Evolutionary conservation across 2,113 vertebrate species (phyloP).

Genomic region (Dunckerocampus dactyliophorus): DNA sequence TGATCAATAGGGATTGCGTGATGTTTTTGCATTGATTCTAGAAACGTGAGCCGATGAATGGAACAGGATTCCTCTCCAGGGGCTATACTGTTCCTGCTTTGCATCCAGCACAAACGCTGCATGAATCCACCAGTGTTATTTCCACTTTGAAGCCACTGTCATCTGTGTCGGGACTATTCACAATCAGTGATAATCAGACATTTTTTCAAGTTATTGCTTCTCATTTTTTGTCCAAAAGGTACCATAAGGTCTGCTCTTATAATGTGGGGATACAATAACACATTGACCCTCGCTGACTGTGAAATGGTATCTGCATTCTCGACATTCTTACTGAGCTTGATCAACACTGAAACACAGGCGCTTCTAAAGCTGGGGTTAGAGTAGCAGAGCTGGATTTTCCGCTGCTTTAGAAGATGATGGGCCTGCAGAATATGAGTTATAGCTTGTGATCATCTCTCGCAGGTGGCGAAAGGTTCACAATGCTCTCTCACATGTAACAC

Average conservation of each 20-base stretch:
- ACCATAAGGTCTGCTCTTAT: slow-evolving; percentile 65
- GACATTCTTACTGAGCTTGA: slow-evolving; percentile 72
- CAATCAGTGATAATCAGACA: not conserved
- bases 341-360: slow-evolving; percentile 69
- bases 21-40: slow-evolving; percentile 78
- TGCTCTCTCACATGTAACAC: slow-evolving; percentile 58
- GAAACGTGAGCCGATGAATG: slow-evolving; percentile 74
- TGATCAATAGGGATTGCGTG: slow-evolving; percentile 76
- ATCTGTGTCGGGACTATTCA: not conserved
- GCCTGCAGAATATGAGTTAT: slow-evolving; percentile 67
- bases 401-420: slow-evolving; percentile 68
- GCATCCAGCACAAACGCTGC: slow-evolving; percentile 33
- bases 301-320: slow-evolving; percentile 79
- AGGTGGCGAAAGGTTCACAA: slow-evolving; percentile 65
- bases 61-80: slow-evolving; percentile 67
- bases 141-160: not conserved
- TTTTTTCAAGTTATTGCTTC: slow-evolving; percentile 21
- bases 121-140: not conserved
- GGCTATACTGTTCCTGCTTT: slow-evolving; percentile 50
- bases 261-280: slow-evolving; percentile 70
- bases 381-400: slow-evolving; percentile 68
- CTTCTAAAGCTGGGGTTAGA: slow-evolving; percentile 63
- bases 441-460: slow-evolving; percentile 68
- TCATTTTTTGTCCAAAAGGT: slow-evolving; percentile 53
- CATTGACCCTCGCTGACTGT: slow-evolving; percentile 65